phyloP scores from a whole-genome alignment of 2,113 vertebrate species.

The Alosa alosa region DNA sequence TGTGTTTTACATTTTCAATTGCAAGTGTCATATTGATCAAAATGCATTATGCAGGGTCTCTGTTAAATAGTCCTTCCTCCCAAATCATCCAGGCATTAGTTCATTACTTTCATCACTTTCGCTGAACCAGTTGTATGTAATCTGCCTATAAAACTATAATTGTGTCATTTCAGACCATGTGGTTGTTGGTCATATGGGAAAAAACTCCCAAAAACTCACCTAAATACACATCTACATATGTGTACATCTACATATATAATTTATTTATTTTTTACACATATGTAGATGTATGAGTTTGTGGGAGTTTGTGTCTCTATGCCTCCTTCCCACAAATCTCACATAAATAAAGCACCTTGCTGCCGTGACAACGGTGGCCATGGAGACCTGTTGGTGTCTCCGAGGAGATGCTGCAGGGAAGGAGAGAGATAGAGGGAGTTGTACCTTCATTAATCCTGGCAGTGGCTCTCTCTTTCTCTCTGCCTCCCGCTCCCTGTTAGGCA shows the following conservation, averaged over 20 bases:
- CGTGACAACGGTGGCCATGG: slow-evolving; percentile 69
- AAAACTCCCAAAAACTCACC: too few species aligned
- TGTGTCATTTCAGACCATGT: too few species aligned
- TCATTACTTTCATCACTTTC: too few species aligned
- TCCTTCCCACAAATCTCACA: slow-evolving; percentile 42
- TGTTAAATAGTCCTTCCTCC: too few species aligned
- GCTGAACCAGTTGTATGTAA: too few species aligned
- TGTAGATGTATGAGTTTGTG: slow-evolving; percentile 29
- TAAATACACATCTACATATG: too few species aligned
- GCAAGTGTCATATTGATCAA: too few species aligned
- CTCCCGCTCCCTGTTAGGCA: neutral
- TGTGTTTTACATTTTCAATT: neutral
- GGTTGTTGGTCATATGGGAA: too few species aligned
- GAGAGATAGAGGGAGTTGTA: slow-evolving; percentile 3
- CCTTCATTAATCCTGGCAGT: neutral
- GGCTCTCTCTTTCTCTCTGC: neutral
- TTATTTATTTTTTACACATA: neutral
- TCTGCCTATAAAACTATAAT: too few species aligned
- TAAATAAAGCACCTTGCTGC: slow-evolving; percentile 58
- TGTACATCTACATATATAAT: too few species aligned
- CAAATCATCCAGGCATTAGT: too few species aligned
- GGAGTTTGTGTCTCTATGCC: slow-evolving; percentile 49
- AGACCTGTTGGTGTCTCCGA: slow-evolving; percentile 54
- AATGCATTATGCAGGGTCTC: too few species aligned
- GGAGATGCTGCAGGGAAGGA: slow-evolving; percentile 37